Evolutionary conservation across 2,797 vertebrate species (phyloP).

Genomic region (Cyclura pinguis): DNA sequence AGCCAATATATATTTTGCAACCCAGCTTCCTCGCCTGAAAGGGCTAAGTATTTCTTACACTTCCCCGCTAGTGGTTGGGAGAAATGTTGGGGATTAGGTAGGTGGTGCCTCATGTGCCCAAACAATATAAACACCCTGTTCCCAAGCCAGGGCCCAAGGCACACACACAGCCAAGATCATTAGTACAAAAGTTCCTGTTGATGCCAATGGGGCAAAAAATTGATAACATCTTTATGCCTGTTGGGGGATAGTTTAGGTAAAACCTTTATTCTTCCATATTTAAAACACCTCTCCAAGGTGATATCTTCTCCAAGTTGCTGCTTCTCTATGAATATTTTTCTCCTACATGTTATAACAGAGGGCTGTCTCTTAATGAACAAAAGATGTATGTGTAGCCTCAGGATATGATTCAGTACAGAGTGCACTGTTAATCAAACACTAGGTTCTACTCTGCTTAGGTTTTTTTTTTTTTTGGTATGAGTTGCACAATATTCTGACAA

Average conservation of each 20-base stretch:
- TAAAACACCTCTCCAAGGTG: neutral
- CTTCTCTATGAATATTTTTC: neutral
- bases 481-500: constrained; percentile 24
- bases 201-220: neutral
- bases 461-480: neutral
- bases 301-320: neutral
- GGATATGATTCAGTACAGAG: neutral
- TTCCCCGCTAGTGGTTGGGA: too few species aligned
- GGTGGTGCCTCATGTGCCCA: too few species aligned
- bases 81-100: too few species aligned
- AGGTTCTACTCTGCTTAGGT: neutral
- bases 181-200: neutral
- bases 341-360: neutral
- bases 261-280: neutral
- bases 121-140: too few species aligned
- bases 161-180: neutral
- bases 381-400: neutral
- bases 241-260: neutral
- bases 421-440: neutral
- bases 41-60: too few species aligned
- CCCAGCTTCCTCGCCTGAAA: too few species aligned
- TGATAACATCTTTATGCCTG: neutral
- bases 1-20: too few species aligned
- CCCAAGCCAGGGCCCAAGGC: neutral
- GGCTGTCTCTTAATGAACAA: neutral